Percentiles rank a stretch among this genome's conserved stretches.
Evolutionary conservation across 2,113 vertebrate genomes (phyloP).

Genomic region (Romanogobio albipinnatus): DNA sequence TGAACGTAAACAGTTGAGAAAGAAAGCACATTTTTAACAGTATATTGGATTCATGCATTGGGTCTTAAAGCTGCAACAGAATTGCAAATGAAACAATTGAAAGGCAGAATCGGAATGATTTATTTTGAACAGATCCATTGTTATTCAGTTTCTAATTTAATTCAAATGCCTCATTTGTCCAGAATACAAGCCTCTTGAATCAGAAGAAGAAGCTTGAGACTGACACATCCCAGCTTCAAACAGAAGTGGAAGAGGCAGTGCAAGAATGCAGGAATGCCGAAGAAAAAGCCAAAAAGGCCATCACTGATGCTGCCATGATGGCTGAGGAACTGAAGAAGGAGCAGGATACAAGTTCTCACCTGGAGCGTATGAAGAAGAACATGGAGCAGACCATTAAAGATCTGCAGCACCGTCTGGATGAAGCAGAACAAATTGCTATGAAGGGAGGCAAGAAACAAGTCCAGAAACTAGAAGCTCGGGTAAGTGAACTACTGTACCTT

Average conservation of each 20-base stretch:
- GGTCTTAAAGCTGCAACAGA: too few species aligned
- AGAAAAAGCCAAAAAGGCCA: constrained; percentile 94
- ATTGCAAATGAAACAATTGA: too few species aligned
- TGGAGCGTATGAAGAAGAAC: constrained; percentile 80
- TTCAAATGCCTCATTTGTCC: not conserved
- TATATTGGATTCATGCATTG: too few species aligned
- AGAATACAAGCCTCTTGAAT: constrained; percentile 75
- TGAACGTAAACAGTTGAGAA: too few species aligned
- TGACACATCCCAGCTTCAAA: constrained; percentile 71
- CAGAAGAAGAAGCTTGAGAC: constrained; percentile 77
- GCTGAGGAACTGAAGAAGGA: constrained; percentile 73
- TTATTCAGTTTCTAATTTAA: not conserved
- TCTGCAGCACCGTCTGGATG: constrained; percentile 82
- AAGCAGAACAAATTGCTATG: constrained; percentile 84
- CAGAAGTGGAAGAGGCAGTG: constrained; percentile 72
- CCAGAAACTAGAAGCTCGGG: constrained; percentile 87
- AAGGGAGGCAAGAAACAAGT: constrained; percentile 86
- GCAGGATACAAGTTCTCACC: constrained; percentile 71
- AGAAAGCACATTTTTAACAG: too few species aligned
- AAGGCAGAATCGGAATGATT: too few species aligned
- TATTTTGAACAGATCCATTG: not conserved
- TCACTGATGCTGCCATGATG: constrained; percentile 87
- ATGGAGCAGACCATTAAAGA: constrained; percentile 76
- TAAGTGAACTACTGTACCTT: constrained; percentile 33
- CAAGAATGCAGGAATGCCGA: constrained; percentile 76